phyloP scores from a whole-genome alignment of 2,113 vertebrate species.

The Thermophis baileyi region DNA sequence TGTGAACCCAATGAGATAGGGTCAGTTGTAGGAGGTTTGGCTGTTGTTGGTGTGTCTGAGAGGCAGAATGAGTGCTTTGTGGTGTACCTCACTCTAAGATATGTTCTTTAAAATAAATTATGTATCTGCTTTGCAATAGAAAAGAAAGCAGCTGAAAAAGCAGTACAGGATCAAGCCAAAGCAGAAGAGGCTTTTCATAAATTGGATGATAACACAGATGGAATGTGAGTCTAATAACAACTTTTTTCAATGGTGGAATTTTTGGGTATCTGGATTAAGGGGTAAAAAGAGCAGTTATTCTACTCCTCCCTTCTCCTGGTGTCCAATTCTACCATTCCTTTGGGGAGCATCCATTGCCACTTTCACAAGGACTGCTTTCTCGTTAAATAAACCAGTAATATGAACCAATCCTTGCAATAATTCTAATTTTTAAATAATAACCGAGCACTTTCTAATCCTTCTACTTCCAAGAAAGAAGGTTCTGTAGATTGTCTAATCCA shows the following conservation, averaged over 20 bases:
- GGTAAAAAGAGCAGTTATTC: background rate
- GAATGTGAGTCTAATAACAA: slow-evolving; percentile 72
- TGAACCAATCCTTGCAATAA: background rate
- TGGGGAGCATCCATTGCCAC: background rate
- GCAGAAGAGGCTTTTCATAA: slow-evolving; percentile 78
- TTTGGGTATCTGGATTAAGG: background rate
- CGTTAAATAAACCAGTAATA: background rate
- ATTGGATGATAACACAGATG: slow-evolving; percentile 80
- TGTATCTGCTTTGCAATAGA: slow-evolving; percentile 64
- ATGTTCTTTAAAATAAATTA: background rate
- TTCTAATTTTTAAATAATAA: background rate
- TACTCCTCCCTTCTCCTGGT: background rate
- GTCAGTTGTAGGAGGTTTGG: no score
- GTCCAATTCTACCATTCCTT: background rate
- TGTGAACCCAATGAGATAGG: no score
- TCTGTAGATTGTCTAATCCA: background rate
- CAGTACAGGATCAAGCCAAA: slow-evolving; percentile 72
- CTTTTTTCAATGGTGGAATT: no score
- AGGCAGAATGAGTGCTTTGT: background rate
- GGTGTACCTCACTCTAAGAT: background rate
- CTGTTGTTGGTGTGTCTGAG: no score
- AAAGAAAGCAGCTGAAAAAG: slow-evolving; percentile 71
- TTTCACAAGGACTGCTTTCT: background rate
- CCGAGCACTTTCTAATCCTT: background rate
- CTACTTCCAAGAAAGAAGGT: background rate